These are phyloP conservation scores for Piprites chloris DNA, from an alignment of 2,113 vertebrate species.

Conservation along the genomic window DNA sequence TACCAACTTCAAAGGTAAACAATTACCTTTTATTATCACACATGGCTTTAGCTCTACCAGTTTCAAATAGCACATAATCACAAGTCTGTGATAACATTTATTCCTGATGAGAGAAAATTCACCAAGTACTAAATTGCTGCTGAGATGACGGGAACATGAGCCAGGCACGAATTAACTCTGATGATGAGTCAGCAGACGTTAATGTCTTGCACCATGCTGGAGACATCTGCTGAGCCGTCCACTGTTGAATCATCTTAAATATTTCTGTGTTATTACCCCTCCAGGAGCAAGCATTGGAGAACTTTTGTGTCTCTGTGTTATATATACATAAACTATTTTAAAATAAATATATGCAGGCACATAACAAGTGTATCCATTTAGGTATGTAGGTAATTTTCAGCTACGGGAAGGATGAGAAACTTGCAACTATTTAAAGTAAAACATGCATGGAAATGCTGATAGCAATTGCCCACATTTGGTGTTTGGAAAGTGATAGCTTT, in stretches of 20 bases:
- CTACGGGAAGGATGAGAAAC: constrained; percentile 36
- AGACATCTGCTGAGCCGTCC: constrained; percentile 44
- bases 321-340: constrained; percentile 54
- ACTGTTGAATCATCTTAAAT: constrained; percentile 57
- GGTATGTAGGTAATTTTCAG: constrained; percentile 62
- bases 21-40: constrained; percentile 70
- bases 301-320: constrained; percentile 12
- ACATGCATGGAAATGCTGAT: constrained; percentile 56
- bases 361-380: constrained; percentile 45
- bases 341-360: constrained; percentile 54
- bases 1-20: constrained; percentile 65
- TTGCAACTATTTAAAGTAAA: constrained; percentile 61
- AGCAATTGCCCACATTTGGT: constrained; percentile 21
- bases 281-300: constrained; percentile 7
- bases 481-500: constrained; percentile 4
- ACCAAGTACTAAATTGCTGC: constrained; percentile 61
- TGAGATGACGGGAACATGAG: constrained; percentile 54
- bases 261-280: constrained; percentile 38
- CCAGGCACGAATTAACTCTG: constrained; percentile 50
- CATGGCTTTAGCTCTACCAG: constrained; percentile 48
- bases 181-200: constrained; percentile 56
- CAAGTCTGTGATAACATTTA: constrained; percentile 60
- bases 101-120: constrained; percentile 65
- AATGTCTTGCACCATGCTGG: constrained; percentile 40
- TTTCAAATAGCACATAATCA: constrained; percentile 66